Evolutionary conservation across 2,888 invertebrate genomes (phyloP), one percentile per base, ranked within the genome.

Genomic region (Phalera bucephala): DNA sequence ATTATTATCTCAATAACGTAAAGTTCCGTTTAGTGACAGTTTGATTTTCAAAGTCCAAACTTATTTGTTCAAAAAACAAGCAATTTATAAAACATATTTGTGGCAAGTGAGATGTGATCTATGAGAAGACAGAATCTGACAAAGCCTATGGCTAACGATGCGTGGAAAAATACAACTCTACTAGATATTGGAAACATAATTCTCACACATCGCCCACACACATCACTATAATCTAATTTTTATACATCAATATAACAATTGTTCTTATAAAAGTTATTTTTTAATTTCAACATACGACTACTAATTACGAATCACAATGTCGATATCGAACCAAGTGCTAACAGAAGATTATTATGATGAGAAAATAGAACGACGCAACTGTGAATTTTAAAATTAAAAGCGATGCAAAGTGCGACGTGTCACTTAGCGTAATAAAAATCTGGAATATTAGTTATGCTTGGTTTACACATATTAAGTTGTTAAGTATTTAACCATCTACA

Each of bases 211-310:
- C 50, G 53, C 46, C 59, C 60, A 66, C 71, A 70, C 60, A 68
- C 52, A 67, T 45, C 51, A 71, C 50, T 72, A 73, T 71, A 71
- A 58, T 65, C 59, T 61, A 61, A 61, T 59, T 57, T 71, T 79
- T 78, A 72, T 75, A 80, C 73, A 80, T 71, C 72, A 76, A 73
- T 79, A 76, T 79, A 83, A 84, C 81, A 78, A 62, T 72, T 73
- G 66, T 71, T 71, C 69, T 65, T 78, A 80, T 71, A 80, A 80
- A 78, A 75, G 68, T 73, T 76, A 72, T 48, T 17, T 66, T 72
- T 58, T 43, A 74, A 64, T 67, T 70, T 73, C 64, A 79, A 74
- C 71, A 72, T 62, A 72, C 54, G 36, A 65, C 55, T 54, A 60
- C 53, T 62, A 57, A 60, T 57, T 62, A 67, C 37, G 45, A 64